Conservation (phyloP, 1,140 invertebrate species). For the Chionoecetes opilio region DNA sequence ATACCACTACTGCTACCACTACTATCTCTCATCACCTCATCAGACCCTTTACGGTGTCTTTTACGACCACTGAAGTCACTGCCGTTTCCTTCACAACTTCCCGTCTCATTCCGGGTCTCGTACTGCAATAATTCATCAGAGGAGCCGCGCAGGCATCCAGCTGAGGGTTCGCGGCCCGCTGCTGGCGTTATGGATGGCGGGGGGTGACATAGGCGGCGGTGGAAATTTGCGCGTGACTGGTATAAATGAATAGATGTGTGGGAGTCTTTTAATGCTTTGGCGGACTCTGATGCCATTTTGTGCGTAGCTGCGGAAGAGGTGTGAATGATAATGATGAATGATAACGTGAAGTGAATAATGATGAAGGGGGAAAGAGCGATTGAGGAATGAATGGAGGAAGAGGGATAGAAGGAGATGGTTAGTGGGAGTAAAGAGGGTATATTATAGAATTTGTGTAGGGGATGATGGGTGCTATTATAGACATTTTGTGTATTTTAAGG, state of each 20-base stretch:
- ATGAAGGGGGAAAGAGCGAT: not conserved
- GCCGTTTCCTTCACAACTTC: not conserved
- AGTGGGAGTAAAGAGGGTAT: no score
- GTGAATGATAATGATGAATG: not conserved
- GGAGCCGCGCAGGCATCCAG: conserved; percentile 22
- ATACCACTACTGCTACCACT: not conserved
- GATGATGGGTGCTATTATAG: no score
- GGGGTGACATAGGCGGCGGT: not conserved
- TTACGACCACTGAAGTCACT: conserved; percentile 2
- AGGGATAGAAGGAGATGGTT: not conserved
- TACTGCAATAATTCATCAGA: conserved; percentile 10
- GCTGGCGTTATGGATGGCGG: not conserved
- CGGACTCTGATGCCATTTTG: no score
- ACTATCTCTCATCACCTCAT: no score
- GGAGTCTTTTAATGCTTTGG: not conserved
- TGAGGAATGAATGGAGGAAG: not conserved
- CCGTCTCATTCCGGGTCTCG: not conserved
- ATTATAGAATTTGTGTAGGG: no score
- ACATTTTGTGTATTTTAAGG: no score
- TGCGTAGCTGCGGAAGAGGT: not conserved
- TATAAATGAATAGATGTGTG: not conserved
- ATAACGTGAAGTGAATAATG: not conserved
- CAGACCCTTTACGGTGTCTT: not conserved
- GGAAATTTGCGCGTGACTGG: not conserved
- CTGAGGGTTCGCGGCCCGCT: conserved; percentile 21